Evolutionary conservation across 2,797 vertebrate species (phyloP), one percentile per base, ranked within the genome.

Genomic region (Sebastes umbrosus): DNA sequence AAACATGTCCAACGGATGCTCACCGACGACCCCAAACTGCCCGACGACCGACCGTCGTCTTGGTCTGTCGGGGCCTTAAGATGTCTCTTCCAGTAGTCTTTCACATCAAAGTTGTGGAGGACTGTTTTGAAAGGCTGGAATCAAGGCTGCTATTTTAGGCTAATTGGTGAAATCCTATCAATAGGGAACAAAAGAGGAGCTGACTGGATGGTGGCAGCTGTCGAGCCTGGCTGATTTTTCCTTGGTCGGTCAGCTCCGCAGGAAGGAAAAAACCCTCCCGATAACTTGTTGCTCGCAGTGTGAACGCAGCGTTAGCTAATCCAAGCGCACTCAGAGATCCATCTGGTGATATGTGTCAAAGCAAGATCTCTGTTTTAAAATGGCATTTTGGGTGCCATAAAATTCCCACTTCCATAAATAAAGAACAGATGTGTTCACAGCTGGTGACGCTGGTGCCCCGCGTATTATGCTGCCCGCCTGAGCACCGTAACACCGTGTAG

Each of bases 341-440:
- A 67, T 75, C 54, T 68, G 32, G 34, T 67, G 70, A 60, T 31
- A n/a, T 39, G 54, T 71, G 29, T 78, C 29, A 36, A 80, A 22
- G 46, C 32, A 43, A 43, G 68, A 84, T 29, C 0, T 64, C 39
- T 77, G 11, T 36, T 85, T 69, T 90, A 73, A 90, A 75, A 46
- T 4, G 62, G 60, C 87, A 75, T 50, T 22, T 13, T 16, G 73
- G 73, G 85, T 4, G 36, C 69, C 72, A 55, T 80, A 50, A 59
- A 80, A 80, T 69, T 59, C 65, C 69, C 52, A 64, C 73, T 20
- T 75, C 72, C 29, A 78, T 74, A 73, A 87, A 84, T 69, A 64
- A 76, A 50, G 67, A 82, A 59, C 90, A 90, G 90, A 87, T 90
- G 90, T 85, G 68, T 65, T 84, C 77, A 74, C 88, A 89, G 87